Percentiles rank a stretch among this genome's conserved stretches.
phyloP scores from a whole-genome alignment of 2,113 vertebrate genomes.

The Pituophis catenifer region DNA sequence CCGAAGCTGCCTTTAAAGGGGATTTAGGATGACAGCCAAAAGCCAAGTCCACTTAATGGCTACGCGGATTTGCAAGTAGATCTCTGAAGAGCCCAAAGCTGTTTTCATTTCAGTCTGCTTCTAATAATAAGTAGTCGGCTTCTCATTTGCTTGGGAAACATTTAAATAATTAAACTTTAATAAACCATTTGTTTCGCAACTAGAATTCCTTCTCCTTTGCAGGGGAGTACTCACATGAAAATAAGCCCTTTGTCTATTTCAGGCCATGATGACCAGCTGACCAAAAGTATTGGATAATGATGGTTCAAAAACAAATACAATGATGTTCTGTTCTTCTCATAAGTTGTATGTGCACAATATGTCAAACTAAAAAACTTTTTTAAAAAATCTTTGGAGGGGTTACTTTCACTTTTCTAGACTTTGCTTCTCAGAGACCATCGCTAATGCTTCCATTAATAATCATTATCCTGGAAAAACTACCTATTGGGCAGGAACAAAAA shows the following conservation, averaged over 20 bases:
- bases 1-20: not conserved
- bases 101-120: not conserved
- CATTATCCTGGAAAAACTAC: not conserved
- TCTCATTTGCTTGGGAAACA: not conserved
- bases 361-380: not conserved
- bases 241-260: not conserved
- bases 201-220: not conserved
- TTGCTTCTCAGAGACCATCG: not conserved
- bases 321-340: not conserved
- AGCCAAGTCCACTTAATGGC: not conserved
- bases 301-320: not conserved
- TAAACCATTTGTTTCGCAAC: not conserved
- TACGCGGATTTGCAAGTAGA: not conserved
- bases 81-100: not conserved
- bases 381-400: not conserved
- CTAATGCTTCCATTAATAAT: not conserved
- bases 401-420: not conserved
- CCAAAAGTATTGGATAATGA: not conserved
- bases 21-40: not conserved
- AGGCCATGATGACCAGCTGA: not conserved
- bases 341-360: not conserved
- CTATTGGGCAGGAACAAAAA: not conserved
- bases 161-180: not conserved
- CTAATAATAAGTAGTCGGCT: not conserved
- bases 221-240: not conserved